Base-by-base conservation (phyloP, 2,797 vertebrate genomes). In the Microhierax caerulescens region DNA sequence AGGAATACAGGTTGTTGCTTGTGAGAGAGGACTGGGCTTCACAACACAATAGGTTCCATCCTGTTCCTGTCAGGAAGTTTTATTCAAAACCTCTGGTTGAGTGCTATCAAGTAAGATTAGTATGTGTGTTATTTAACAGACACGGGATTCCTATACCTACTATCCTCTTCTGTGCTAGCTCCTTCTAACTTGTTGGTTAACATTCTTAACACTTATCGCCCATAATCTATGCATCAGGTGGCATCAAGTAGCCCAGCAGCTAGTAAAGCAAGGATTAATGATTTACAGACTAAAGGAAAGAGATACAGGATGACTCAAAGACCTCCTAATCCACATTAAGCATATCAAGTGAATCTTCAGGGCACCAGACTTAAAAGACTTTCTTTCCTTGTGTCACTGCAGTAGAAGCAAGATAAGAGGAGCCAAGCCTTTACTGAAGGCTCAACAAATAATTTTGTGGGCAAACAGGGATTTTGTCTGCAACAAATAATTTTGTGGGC, bases 241-340 rank as follows among this genome's bases (percentile, higher is more conserved):
- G 51, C 63, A 78, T 18, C 79, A 48, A 94, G 72, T 22, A 54
- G 56, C 65, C 76, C 56, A 73, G 65, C 23, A 92, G 81, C 32
- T 63, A 78, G 54, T 48, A 83, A 90, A 79, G 79, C 27, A 60
- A 65, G 30, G 87, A 96, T 88, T 91, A 96, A 88, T 78, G 75
- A 85, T 48, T 77, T 68, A 91, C 61, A 87, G 81, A 74, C 81
- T 89, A 79, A 84, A 92, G 68, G 53, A 63, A 90, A 92, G 80
- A 95, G 63, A 90, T 54, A 81, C 0, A 1, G 65, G 50, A 74
- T 78, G 68, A 91, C 56, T 89, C 56, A 59, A 88, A 96, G 85
- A 91, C 59, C 69, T 91, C 69, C 61, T 91, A 89, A 93, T 76
- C 82, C 56, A 75, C 23, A 91, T 48, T 77, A 95, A 79, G 72